Base-by-base conservation (phyloP, 2,797 vertebrate genomes). In the Acrossocheilus wenchowensis region DNA sequence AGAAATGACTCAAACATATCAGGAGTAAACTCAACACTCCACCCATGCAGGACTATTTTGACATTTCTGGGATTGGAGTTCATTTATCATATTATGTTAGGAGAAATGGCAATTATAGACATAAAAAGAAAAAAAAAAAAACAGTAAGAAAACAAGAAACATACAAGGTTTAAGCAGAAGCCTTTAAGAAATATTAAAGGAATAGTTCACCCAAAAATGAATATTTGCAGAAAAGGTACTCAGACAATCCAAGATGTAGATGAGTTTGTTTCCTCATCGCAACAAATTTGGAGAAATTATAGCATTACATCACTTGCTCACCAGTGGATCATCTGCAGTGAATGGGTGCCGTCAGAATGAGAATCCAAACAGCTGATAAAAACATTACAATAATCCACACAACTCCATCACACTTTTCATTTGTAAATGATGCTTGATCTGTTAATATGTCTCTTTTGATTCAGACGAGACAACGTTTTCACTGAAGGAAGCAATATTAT, bases 1-100 rank as follows among this genome's bases (percentile, higher is more conserved):
- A 41, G 41, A 50, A n/a, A 48, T 71, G 54, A 45, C 72, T 80
- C 54, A 30, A 84, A 74, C 4, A n/a, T 82, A 78, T 82, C 78
- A 87, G 69, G 30, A 87, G 39, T 17, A 83, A 86, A 86, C 81
- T 82, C 62, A 82, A 85, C 88, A 92, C 89, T 86, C 71, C 78
- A 87, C 91, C 94, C 66, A 77, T 4, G 26, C 4, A 69, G 52
- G 57, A 71, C 41, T 30, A 41, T 85, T 88, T 86, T 88, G 77
- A 14, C 79, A n/a, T 36, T 57, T 34, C 82, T 89, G 78, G 77
- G 77, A 87, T 87, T 79, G 83, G 57, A 77, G 23, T 9, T 36
- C 0, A 72, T 73, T 79, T 48, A 60, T 69, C 12, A 41, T 41
- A 9, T 54, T 36, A 26, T 62, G 52, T 19, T 21, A 71, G 52